Evolutionary conservation across 2,888 invertebrate genomes (phyloP), one percentile per base, ranked within the genome.

Genomic region (Plebejus melissa): DNA sequence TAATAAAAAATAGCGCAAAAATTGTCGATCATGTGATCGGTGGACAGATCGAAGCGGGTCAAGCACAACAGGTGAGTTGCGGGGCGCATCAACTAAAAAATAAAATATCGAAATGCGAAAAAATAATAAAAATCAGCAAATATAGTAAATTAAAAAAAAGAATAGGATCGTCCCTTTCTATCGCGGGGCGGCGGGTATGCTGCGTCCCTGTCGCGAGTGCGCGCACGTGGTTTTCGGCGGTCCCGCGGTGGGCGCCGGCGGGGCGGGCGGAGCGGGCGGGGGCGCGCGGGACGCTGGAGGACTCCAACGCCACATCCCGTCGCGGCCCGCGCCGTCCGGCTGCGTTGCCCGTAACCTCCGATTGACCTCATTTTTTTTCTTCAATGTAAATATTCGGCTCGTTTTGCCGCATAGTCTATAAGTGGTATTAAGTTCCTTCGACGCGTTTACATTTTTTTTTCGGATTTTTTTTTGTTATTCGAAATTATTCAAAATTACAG

Each of bases 141-240:
- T 91, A 92, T 93, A 93, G 91, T 93, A 91, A 93, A 92, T 92
- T 91, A 88, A 93, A 93, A 93, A 93, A 93, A 93, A 90, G 91
- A 83, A 83, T 88, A 86, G 84, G 78, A 74, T 60, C 76, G 84
- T 90, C 90, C 80, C 82, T 83, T 76, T 90, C 86, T 76, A 41
- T 60, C 82, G 69, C 54, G 74, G 4, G 80, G 72, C 50, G 46
- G 65, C 60, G 54, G 77, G 77, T 79, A 86, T 81, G 79, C 76
- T 81, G 83, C 81, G 81, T 92, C 91, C 78, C 85, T 84, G 75
- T 90, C 89, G 83, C 79, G 84, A 84, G 87, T 85, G 85, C 88
- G 91, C 90, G 90, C 91, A 92, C 91, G 92, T 92, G 92, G 90
- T 86, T 84, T 84, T 84, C 85, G 85, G 87, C 84, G 83, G 85